Evolutionary conservation across 2,113 vertebrate species (phyloP).

Genomic region (Thalassoma bifasciatum): DNA sequence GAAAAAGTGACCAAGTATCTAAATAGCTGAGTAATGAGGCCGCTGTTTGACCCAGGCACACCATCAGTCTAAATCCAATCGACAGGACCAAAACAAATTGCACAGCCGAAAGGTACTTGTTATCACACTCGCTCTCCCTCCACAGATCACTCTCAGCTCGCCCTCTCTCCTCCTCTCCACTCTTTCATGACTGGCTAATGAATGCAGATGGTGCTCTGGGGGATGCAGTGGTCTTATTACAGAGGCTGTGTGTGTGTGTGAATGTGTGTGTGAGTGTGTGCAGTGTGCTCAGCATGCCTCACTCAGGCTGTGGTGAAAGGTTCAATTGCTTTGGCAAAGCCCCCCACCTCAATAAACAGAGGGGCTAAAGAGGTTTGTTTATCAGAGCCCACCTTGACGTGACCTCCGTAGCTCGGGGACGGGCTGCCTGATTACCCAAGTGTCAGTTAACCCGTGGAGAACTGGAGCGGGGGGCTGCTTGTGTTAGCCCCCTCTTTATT

Average conservation of each 20-base stretch:
- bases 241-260: constrained; percentile 65
- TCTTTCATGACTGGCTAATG: constrained; percentile 77
- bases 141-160: constrained; percentile 28
- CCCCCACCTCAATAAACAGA: constrained; percentile 76
- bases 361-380: constrained; percentile 85
- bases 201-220: constrained; percentile 77
- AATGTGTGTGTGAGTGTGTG: constrained; percentile 31
- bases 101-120: constrained; percentile 56
- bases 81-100: constrained; percentile 63
- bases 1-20: constrained; percentile 51
- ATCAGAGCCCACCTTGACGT: constrained; percentile 79
- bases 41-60: constrained; percentile 56
- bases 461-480: constrained; percentile 38
- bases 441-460: constrained; percentile 61
- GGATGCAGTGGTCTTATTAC: constrained; percentile 75
- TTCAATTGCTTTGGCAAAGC: constrained; percentile 74
- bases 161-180: constrained; percentile 39
- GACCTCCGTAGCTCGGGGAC: constrained; percentile 79
- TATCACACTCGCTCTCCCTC: constrained; percentile 26
- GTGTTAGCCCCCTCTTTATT: constrained; percentile 27
- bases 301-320: constrained; percentile 66
- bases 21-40: constrained; percentile 59
- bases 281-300: constrained; percentile 48
- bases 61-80: constrained; percentile 65
- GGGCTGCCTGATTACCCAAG: constrained; percentile 78